Evolutionary conservation across 2,113 vertebrate genomes (phyloP).

Genomic region (Mirza zaza): DNA sequence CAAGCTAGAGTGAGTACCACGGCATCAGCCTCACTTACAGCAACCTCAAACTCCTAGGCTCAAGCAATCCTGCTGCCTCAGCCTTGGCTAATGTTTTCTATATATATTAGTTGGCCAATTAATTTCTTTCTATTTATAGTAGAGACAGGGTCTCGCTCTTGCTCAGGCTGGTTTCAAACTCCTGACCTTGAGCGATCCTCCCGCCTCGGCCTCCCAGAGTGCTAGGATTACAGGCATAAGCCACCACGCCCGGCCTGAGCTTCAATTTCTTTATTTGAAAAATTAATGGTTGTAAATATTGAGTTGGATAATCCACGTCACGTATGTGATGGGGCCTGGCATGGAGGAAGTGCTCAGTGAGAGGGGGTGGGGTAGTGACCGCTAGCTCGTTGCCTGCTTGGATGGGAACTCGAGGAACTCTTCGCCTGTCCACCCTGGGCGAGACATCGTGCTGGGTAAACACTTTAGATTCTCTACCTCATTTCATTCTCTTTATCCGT

Average conservation of each 20-base stretch:
- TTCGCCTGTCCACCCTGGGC: accelerated
- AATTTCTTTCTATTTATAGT: too few species aligned
- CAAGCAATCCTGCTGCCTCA: too few species aligned
- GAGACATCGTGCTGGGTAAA: not conserved
- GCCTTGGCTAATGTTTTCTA: too few species aligned
- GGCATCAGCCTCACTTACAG: too few species aligned
- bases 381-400: not conserved
- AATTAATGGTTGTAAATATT: not conserved
- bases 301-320: not conserved
- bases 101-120: too few species aligned
- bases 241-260: not conserved
- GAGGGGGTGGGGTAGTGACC: not conserved
- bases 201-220: too few species aligned
- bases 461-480: not conserved
- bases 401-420: not conserved
- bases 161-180: too few species aligned
- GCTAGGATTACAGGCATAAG: too few species aligned
- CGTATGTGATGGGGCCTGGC: not conserved
- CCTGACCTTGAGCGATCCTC: too few species aligned
- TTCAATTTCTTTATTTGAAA: not conserved
- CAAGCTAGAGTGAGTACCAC: too few species aligned
- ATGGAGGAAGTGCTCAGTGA: not conserved
- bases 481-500: not conserved
- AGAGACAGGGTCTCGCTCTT: too few species aligned
- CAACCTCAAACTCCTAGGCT: too few species aligned